Base-by-base conservation (phyloP, 2,888 invertebrate species). In the Drosophila aldrichi region DNA sequence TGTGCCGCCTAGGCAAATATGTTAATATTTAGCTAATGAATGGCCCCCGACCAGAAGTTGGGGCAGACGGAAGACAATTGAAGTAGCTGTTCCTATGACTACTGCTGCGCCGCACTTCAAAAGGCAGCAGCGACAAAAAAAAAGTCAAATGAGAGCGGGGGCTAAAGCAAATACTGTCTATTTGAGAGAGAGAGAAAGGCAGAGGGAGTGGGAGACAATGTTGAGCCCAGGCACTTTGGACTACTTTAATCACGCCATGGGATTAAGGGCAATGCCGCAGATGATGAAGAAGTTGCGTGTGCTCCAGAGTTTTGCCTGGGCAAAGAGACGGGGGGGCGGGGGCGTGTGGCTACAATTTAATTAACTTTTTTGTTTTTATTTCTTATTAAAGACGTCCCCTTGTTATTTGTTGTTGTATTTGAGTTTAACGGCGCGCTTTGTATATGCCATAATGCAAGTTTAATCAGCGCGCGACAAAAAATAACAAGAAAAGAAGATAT, bases 211-310 rank as follows among this genome's bases (percentile, higher is more conserved):
- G 32, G 41, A 7, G 32, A 32, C 22, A 22, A 48, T 44, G 56
- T 43, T 60, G 70, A 41, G 66, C 64, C 44, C 18, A 49, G 72
- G 44, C 78, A 70, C 64, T 74, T 74, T 86, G 82, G 90, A 79
- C 82, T 88, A 77, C 88, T 89, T 86, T 89, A 88, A 86, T 88
- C 90, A 90, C 83, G 88, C 83, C 86, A 88, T 86, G 79, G 89
- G 86, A 88, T 89, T 88, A 88, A 82, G 80, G 88, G 77, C 78
- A 69, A 64, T 41, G 67, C 63, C 56, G 84, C 71, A 67, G 82
- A 84, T 89, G 89, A 88, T 89, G 88, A 88, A 88, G 89, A 89
- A 82, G 90, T 85, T 88, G 90, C 84, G 85, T 88, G 89, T 74
- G 66, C 70, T 49, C 49, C 54, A 61, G 74, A 73, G 57, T 60